Conservation (phyloP, 2,888 invertebrate genomes). For the Lasiommata megera region DNA sequence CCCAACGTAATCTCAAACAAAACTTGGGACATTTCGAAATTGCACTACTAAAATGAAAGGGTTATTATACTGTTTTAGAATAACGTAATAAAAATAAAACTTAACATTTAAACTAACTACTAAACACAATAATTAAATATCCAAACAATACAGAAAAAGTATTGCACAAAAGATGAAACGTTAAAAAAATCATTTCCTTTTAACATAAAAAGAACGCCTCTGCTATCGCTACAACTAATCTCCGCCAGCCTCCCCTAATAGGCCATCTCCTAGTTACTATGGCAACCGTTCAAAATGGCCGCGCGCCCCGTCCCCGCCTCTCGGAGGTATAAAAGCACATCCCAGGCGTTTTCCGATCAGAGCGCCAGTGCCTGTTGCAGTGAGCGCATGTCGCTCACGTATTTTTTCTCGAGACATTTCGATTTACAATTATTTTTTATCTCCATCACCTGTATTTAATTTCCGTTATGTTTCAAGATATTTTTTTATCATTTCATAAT, state of each 20-base stretch:
- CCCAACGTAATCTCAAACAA: too few species aligned
- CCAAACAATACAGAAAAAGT: background rate
- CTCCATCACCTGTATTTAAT: slow-evolving; percentile 31
- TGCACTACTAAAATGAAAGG: background rate
- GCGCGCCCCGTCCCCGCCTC: slow-evolving; percentile 53
- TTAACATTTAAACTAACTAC: background rate
- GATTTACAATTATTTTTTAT: slow-evolving; percentile 38
- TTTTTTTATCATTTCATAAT: slow-evolving; percentile 39
- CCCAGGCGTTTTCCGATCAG: slow-evolving; percentile 52
- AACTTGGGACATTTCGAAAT: background rate
- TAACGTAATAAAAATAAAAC: background rate
- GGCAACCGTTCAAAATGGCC: slow-evolving; percentile 74
- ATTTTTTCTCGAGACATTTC: slow-evolving; percentile 48
- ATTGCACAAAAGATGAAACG: slow-evolving; percentile 8
- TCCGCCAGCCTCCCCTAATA: slow-evolving; percentile 78
- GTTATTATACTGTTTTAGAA: background rate
- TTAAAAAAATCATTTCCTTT: slow-evolving; percentile 25
- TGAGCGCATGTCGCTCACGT: slow-evolving; percentile 50
- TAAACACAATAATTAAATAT: background rate
- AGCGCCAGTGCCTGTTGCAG: slow-evolving; percentile 65
- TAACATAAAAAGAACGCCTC: slow-evolving; percentile 30
- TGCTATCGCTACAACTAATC: slow-evolving; percentile 74
- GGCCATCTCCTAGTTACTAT: slow-evolving; percentile 78
- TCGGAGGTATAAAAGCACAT: slow-evolving; percentile 64
- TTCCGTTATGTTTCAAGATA: slow-evolving; percentile 29